Conservation (phyloP, 2,113 vertebrate species). For the Atherinomorus stipes region DNA sequence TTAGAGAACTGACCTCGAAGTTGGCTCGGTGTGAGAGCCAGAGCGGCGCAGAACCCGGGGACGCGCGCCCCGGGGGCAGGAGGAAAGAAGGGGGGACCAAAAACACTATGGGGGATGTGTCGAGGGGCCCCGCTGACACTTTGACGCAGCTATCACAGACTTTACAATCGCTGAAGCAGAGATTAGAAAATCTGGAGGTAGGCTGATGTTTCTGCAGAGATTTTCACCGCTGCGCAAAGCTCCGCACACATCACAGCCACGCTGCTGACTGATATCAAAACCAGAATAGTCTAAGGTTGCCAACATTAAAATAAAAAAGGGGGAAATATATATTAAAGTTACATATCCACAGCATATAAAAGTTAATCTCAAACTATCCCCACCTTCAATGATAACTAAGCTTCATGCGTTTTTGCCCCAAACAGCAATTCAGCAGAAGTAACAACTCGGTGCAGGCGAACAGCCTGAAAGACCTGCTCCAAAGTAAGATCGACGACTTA, state of each 20-base stretch:
- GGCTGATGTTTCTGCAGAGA: constrained; percentile 28
- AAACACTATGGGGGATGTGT: constrained; percentile 96
- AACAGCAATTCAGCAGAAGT: constrained; percentile 92
- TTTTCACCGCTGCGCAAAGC: constrained; percentile 24
- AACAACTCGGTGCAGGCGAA: constrained; percentile 93
- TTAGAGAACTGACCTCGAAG: constrained; percentile 94
- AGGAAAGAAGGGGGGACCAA: constrained; percentile 88
- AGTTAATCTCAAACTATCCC: constrained; percentile 26
- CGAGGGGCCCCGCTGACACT: constrained; percentile 92
- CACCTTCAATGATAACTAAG: background rate
- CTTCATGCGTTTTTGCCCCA: background rate
- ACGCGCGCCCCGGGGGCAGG: constrained; percentile 78
- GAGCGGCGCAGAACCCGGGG: constrained; percentile 87
- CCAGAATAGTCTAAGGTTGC: background rate
- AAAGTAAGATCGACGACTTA: constrained; percentile 95
- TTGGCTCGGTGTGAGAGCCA: constrained; percentile 93
- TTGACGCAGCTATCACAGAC: constrained; percentile 95
- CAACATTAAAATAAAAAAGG: background rate
- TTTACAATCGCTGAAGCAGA: constrained; percentile 93
- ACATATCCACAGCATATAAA: constrained; percentile 12
- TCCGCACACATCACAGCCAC: background rate
- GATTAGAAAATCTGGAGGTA: constrained; percentile 97
- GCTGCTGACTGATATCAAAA: background rate
- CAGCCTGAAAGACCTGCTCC: constrained; percentile 95
- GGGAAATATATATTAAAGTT: constrained; percentile 24